These are phyloP conservation scores for Mellilla xanthometata DNA, from an alignment of 2,888 invertebrate genomes.

Conservation along the genomic window DNA sequence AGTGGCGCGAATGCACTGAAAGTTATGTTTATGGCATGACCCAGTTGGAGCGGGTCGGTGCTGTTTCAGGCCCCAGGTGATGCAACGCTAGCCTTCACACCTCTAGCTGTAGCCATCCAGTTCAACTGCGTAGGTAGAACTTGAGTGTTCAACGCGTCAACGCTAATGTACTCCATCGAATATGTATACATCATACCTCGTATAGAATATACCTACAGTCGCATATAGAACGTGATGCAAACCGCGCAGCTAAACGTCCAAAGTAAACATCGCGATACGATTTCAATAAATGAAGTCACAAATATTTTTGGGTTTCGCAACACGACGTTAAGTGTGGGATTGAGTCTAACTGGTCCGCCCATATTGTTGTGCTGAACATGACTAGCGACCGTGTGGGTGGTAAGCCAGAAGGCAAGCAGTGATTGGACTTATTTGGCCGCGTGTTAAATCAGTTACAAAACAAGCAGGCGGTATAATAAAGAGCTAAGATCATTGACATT, in stretches of 20 bases:
- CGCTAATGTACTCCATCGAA: constrained; percentile 34
- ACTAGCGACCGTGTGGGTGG: constrained; percentile 49
- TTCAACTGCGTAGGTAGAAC: constrained; percentile 40
- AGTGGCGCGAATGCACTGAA: constrained; percentile 47
- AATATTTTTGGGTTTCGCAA: constrained; percentile 60
- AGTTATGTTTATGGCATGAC: constrained; percentile 68
- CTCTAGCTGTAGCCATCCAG: constrained; percentile 37
- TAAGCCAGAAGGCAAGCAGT: constrained; percentile 35
- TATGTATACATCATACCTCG: constrained; percentile 19
- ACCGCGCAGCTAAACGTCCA: constrained; percentile 32
- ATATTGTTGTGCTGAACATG: constrained; percentile 38
- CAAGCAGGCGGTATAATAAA: constrained; percentile 17
- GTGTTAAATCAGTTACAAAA: constrained; percentile 28
- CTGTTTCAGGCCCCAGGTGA: constrained; percentile 60
- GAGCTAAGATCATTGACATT: constrained; percentile 13
- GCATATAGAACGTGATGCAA: constrained; percentile 17
- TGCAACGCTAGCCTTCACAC: constrained; percentile 55
- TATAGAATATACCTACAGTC: not conserved
- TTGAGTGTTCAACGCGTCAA: constrained; percentile 32
- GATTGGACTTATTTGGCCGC: constrained; percentile 50
- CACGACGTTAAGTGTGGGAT: constrained; percentile 52
- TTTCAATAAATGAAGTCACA: constrained; percentile 52
- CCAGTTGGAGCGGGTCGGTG: constrained; percentile 64
- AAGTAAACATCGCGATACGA: constrained; percentile 39
- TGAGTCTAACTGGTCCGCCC: constrained; percentile 61